Conservation (phyloP, 2,888 invertebrate species). For the Metacarcinus magister region DNA sequence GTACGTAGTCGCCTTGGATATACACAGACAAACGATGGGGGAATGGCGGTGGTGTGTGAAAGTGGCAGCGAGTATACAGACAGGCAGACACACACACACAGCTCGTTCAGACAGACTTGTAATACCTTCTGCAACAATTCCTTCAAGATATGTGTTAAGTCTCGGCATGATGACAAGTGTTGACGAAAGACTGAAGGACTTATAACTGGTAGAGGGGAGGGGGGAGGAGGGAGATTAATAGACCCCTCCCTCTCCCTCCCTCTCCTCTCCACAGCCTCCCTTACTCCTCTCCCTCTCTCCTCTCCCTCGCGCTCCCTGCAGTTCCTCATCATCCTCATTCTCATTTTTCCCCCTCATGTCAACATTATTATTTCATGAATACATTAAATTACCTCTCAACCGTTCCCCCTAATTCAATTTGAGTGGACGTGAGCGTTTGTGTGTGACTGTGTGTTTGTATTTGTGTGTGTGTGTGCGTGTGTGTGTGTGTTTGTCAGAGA, state of each 20-base stretch:
- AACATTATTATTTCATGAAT: not conserved
- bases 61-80: not conserved
- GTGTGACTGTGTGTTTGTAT: not conserved
- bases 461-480: slow-evolving; percentile 14
- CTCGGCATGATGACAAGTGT: no score
- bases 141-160: no score
- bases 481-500: not conserved
- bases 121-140: no score
- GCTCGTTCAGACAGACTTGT: no score
- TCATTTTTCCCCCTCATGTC: not conserved
- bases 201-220: no score
- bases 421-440: not conserved
- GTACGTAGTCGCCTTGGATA: not conserved
- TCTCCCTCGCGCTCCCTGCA: not conserved
- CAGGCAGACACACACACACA: not conserved
- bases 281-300: not conserved
- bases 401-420: not conserved
- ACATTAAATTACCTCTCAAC: not conserved
- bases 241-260: no score
- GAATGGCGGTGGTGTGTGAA: not conserved
- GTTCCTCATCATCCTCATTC: not conserved
- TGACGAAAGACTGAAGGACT: no score
- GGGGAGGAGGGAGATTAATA: no score
- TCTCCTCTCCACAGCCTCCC: not conserved
- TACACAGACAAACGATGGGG: not conserved